These are phyloP conservation scores for Mormyrus proboscirostris DNA, from an alignment of 2,797 vertebrate genomes.

Conservation along the genomic window DNA sequence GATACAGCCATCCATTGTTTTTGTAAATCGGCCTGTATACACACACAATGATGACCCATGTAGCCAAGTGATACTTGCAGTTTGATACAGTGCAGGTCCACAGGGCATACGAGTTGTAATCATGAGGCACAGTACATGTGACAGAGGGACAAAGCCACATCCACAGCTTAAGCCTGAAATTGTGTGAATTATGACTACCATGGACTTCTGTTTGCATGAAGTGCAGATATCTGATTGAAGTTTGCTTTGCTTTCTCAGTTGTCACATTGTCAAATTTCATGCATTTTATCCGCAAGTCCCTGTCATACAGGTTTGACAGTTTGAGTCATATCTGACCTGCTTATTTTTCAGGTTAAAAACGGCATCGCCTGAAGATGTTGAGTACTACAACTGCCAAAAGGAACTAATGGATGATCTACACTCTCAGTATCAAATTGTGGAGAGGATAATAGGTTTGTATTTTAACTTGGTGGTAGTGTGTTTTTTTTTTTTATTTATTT, in stretches of 20 bases:
- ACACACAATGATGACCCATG: not conserved
- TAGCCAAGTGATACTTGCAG: not conserved
- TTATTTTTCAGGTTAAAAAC: constrained; percentile 73
- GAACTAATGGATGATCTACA: constrained; percentile 93
- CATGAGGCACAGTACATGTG: not conserved
- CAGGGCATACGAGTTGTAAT: not conserved
- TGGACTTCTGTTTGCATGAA: not conserved
- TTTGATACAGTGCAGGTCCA: not conserved
- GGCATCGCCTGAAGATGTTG: constrained; percentile 93
- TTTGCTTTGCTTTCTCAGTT: not conserved
- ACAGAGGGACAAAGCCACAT: not conserved
- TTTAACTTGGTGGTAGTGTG: not conserved
- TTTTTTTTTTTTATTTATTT: not conserved
- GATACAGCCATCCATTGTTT: not conserved
- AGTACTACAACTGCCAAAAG: constrained; percentile 95
- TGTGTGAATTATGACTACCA: not conserved
- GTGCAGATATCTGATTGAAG: not conserved
- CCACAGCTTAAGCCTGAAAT: not conserved
- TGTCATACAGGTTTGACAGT: not conserved
- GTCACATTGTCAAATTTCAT: not conserved
- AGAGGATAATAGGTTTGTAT: constrained; percentile 86
- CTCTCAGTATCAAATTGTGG: constrained; percentile 94
- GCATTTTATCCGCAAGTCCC: not conserved
- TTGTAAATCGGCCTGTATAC: not conserved
- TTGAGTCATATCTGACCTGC: not conserved